Conservation (phyloP, 2,797 vertebrate species). For the Garrulus glandarius region DNA sequence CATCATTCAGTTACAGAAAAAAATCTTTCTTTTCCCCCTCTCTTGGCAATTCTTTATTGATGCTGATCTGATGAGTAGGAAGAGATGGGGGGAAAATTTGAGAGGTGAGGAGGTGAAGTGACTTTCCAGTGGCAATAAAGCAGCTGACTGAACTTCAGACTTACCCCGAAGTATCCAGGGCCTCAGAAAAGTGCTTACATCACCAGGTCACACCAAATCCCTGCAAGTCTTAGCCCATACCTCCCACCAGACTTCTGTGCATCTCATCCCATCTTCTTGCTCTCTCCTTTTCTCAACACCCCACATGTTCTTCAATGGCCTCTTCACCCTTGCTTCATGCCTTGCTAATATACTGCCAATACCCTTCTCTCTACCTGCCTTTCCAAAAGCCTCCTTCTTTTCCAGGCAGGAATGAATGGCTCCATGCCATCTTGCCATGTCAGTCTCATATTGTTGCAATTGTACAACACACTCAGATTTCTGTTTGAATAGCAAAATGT, state of each 20-base stretch:
- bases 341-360: not conserved
- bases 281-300: not conserved
- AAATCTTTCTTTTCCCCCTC: not conserved
- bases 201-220: not conserved
- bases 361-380: not conserved
- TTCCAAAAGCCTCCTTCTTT: conserved; percentile 3
- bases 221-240: not conserved
- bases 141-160: not conserved
- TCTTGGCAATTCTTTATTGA: not conserved
- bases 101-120: not conserved
- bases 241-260: not conserved
- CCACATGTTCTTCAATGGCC: too few species aligned
- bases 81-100: not conserved
- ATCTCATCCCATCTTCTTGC: not conserved
- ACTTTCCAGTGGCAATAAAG: not conserved
- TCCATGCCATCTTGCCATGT: not conserved
- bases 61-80: not conserved
- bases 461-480: conserved; percentile 6
- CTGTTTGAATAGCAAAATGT: conserved; percentile 49
- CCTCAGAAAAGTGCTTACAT: not conserved
- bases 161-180: not conserved
- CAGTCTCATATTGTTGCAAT: not conserved
- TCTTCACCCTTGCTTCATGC: not conserved
- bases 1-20: not conserved
- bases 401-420: not conserved